Evolutionary conservation across 2,888 invertebrate species (phyloP).

Genomic region (Hypolimnas misippus): DNA sequence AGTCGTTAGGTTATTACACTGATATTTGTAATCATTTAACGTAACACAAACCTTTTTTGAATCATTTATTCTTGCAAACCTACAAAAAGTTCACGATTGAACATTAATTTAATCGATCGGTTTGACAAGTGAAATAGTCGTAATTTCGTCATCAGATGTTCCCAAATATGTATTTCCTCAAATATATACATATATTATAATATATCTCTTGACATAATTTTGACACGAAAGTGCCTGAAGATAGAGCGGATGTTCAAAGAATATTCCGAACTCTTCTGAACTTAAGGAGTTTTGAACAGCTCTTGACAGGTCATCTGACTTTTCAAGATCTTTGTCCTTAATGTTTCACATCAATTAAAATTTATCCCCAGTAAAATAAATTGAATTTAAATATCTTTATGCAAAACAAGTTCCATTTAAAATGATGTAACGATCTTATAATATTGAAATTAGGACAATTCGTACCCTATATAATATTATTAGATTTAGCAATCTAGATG

Average conservation of each 20-base stretch:
- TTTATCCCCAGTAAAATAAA: slow-evolving; percentile 11
- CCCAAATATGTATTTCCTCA: not conserved
- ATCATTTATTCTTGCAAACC: not conserved
- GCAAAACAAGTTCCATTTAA: too few species aligned
- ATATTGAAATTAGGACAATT: slow-evolving; percentile 5
- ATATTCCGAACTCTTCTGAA: slow-evolving; percentile 33
- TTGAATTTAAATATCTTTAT: not conserved
- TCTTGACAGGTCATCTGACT: slow-evolving; percentile 52
- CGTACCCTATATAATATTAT: slow-evolving; percentile 7
- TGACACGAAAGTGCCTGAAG: slow-evolving; percentile 30
- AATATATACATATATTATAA: slow-evolving; percentile 20
- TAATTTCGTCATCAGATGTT: not conserved
- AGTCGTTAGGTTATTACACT: slow-evolving; percentile 21
- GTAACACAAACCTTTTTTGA: not conserved
- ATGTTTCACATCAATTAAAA: slow-evolving; percentile 21
- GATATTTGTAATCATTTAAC: not conserved
- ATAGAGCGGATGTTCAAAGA: slow-evolving; percentile 34
- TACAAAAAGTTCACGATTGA: not conserved
- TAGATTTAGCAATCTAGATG: slow-evolving; percentile 32
- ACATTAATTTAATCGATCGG: too few species aligned
- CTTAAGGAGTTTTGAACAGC: slow-evolving; percentile 51
- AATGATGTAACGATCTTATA: slow-evolving; percentile 29
- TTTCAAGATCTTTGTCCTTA: slow-evolving; percentile 48
- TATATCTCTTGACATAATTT: slow-evolving; percentile 34
- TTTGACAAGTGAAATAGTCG: too few species aligned